These are phyloP conservation scores for Leucophora obtusa DNA, from an alignment of 2,888 invertebrate species.

Conservation along the genomic window DNA sequence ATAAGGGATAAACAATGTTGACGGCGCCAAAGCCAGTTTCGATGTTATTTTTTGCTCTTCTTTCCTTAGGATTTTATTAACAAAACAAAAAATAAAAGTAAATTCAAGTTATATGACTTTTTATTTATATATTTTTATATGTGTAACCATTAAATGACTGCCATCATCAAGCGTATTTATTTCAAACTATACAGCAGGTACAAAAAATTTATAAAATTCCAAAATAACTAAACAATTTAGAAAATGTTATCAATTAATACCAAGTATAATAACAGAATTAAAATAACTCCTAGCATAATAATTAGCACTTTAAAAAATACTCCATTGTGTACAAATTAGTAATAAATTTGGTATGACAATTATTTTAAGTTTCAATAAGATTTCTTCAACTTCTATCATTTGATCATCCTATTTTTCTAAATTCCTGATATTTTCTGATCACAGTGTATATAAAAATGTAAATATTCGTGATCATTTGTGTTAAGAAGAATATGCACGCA, in stretches of 20 bases:
- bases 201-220: background rate
- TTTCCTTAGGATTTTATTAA: conserved; percentile 5
- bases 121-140: conserved; percentile 44
- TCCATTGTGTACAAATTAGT: too few species aligned
- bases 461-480: conserved; percentile 15
- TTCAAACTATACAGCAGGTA: background rate
- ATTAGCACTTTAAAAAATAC: too few species aligned
- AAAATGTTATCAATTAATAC: too few species aligned
- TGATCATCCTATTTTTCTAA: too few species aligned
- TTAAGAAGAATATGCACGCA: conserved; percentile 17
- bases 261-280: too few species aligned
- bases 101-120: conserved; percentile 24
- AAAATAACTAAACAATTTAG: too few species aligned
- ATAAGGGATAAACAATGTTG: conserved; percentile 55
- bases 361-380: too few species aligned
- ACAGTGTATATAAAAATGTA: conserved; percentile 1
- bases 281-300: too few species aligned
- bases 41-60: conserved; percentile 8
- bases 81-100: conserved; percentile 3
- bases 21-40: conserved; percentile 54
- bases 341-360: too few species aligned
- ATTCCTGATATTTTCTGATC: background rate
- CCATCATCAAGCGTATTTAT: conserved; percentile 35
- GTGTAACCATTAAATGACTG: conserved; percentile 44
- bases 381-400: too few species aligned